Evolutionary conservation across 2,797 vertebrate species (phyloP).

Genomic region (Eleutherodactylus coqui): DNA sequence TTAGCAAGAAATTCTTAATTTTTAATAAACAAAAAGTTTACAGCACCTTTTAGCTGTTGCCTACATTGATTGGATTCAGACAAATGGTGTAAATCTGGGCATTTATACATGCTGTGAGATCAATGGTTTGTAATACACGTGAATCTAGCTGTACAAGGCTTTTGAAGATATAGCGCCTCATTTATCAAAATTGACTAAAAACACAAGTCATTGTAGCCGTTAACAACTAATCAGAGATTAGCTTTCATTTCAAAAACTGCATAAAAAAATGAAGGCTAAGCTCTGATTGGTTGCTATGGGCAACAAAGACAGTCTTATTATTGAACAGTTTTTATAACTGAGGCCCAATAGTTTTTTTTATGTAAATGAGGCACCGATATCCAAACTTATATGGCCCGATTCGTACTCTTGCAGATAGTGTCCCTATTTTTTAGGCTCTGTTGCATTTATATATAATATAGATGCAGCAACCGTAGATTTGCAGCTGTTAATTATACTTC

Average conservation of each 20-base stretch:
- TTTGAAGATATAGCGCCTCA: neutral
- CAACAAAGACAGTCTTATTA: too few species aligned
- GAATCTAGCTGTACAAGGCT: neutral
- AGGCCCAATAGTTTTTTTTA: neutral
- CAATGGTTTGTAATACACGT: neutral
- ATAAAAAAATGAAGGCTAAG: too few species aligned
- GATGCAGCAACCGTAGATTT: too few species aligned
- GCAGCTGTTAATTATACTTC: too few species aligned
- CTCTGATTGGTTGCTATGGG: too few species aligned
- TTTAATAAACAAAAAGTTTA: too few species aligned
- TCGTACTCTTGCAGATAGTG: neutral
- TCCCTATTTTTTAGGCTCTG: neutral
- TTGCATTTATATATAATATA: neutral
- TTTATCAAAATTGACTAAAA: too few species aligned
- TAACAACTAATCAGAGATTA: too few species aligned
- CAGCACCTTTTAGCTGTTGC: neutral
- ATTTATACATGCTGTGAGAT: neutral
- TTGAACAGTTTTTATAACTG: too few species aligned
- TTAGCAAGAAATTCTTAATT: too few species aligned
- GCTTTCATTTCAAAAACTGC: too few species aligned
- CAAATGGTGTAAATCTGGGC: neutral
- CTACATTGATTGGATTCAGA: neutral
- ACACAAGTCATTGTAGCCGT: too few species aligned
- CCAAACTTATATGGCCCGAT: neutral
- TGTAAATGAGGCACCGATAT: neutral